phyloP scores from a whole-genome alignment of 2,797 vertebrate species.

The Eleutherodactylus coqui region DNA sequence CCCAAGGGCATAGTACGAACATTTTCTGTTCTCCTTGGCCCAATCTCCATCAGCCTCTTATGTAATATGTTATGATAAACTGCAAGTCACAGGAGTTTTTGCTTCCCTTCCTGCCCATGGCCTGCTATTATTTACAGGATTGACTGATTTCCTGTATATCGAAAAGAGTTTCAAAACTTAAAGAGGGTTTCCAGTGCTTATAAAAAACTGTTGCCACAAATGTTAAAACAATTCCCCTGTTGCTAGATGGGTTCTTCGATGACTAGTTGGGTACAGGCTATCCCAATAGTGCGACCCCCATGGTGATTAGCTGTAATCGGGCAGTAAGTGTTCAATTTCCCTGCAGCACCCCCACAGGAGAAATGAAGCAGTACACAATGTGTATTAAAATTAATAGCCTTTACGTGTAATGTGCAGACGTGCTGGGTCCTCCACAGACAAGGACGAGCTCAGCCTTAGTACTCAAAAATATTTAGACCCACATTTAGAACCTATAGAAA shows the following conservation, averaged over 20 bases:
- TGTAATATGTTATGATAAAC: constrained; percentile 28
- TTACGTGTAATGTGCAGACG: background rate
- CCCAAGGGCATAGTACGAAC: background rate
- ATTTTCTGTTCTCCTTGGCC: constrained; percentile 1
- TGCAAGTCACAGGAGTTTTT: background rate
- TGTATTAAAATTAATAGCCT: background rate
- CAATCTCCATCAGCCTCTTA: background rate
- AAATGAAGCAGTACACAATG: background rate
- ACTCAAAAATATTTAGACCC: no score
- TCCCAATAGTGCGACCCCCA: background rate
- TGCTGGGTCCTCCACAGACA: background rate
- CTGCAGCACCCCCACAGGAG: background rate
- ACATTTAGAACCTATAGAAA: background rate
- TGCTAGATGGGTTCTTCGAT: background rate
- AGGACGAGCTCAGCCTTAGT: background rate
- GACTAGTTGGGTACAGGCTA: background rate
- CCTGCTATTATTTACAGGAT: background rate
- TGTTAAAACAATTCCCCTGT: background rate
- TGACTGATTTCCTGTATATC: background rate
- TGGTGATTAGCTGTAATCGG: background rate
- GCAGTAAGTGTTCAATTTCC: background rate
- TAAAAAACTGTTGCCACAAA: background rate
- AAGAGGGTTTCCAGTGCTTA: no score
- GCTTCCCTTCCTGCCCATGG: background rate
- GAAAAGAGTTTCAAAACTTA: background rate